phyloP scores from a whole-genome alignment of 2,888 invertebrate genomes.

The Tanytarsus gracilentus region DNA sequence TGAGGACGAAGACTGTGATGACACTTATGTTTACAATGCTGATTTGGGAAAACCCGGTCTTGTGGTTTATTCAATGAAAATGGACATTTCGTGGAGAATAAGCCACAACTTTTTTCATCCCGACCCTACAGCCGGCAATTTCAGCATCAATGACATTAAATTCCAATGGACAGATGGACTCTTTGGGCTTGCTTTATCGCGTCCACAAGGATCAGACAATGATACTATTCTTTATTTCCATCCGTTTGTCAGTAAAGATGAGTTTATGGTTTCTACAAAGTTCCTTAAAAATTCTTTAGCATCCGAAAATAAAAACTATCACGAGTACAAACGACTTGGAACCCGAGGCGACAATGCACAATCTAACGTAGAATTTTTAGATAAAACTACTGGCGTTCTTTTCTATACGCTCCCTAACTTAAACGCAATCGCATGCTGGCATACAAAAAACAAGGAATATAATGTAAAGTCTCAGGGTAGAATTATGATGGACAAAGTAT shows the following conservation, averaged over 20 bases:
- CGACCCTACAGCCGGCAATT: slow-evolving; percentile 63
- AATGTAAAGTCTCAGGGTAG: slow-evolving; percentile 61
- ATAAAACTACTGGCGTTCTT: slow-evolving; percentile 59
- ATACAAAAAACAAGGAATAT: slow-evolving; percentile 57
- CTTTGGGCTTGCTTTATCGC: slow-evolving; percentile 63
- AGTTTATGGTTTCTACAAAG: slow-evolving; percentile 64
- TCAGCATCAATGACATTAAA: slow-evolving; percentile 57
- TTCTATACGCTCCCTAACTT: slow-evolving; percentile 67
- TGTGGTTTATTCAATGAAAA: slow-evolving; percentile 66
- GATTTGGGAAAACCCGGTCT: slow-evolving; percentile 61
- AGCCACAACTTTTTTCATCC: slow-evolving; percentile 61
- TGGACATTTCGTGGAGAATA: slow-evolving; percentile 64
- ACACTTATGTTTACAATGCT: slow-evolving; percentile 62
- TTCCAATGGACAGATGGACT: slow-evolving; percentile 72
- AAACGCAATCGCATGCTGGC: slow-evolving; percentile 72
- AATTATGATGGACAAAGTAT: slow-evolving; percentile 59
- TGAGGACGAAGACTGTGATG: slow-evolving; percentile 63
- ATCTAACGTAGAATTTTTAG: slow-evolving; percentile 62
- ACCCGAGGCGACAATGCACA: slow-evolving; percentile 63
- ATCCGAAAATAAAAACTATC: slow-evolving; percentile 47
- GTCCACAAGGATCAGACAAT: slow-evolving; percentile 51
- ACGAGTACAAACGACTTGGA: slow-evolving; percentile 58
- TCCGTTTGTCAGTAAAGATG: slow-evolving; percentile 65
- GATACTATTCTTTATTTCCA: slow-evolving; percentile 70
- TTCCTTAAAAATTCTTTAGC: slow-evolving; percentile 53